Base-by-base conservation (phyloP, 2,113 vertebrate genomes). In the Perognathus longimembris region DNA sequence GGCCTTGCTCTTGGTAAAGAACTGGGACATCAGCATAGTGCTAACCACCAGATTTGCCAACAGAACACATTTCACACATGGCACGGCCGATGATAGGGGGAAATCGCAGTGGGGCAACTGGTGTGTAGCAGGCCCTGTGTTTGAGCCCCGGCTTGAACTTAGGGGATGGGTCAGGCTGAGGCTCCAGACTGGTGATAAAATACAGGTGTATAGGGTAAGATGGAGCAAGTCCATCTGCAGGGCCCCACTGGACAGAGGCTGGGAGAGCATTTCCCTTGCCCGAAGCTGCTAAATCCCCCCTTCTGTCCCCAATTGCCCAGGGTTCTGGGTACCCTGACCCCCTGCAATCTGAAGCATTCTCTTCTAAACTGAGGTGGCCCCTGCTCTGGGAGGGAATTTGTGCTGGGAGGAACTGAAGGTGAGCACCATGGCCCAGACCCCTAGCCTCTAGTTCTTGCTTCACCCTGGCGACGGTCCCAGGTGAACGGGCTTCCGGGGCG, bases 401-500 rank as follows among this genome's bases (percentile, higher is more conserved):
- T 8, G 1, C 64, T 20, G 21, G 67, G 38, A 24, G 64, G 71
- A 88, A 40, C 20, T 14, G 0, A 8, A 17, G 66, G 26, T 6
- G 32, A 83, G 50, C 0, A 1, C 40, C 2, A 22, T 0, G 42
- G 42, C 74, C 0, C 20, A 30, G 54, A 45, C 0, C 28, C 57
- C 38, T 1, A n/a, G 18, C 59, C 50, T 30, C 71, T 20, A 12
- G 30, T 11, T 57, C 79, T 59, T 61, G 88, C 71, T 83, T 59
- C 4, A 5, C 80, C 10, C 3, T 4, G 75, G 32, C 76, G 85
- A 40, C 45, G 1, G 84, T 34, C 87, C 90, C 6, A 14, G 59
- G 45, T 36, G 59, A 92, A 76, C 50, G 36, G 36, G 78, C 74
- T 90, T 92, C 87, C 91, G 91, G 85, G 69, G 12, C 11, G 3